Percentiles rank a stretch among this genome's conserved stretches.
Conservation (phyloP, 2,113 vertebrate species). For the Emberiza fucata region DNA sequence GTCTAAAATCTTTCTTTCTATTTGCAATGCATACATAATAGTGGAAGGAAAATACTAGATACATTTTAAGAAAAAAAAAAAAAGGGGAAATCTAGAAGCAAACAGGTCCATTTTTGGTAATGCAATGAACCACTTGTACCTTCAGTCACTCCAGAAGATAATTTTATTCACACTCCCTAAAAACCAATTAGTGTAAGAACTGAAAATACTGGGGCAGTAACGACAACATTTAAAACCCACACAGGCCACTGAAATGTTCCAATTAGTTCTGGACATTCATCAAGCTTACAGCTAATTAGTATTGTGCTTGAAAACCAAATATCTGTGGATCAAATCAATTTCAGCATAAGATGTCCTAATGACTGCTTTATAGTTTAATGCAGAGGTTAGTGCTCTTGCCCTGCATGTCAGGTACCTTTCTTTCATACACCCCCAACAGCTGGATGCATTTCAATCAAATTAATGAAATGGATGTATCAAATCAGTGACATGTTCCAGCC, state of each 20-base stretch:
- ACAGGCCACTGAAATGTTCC: slow-evolving; percentile 28
- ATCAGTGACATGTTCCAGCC: slow-evolving; percentile 43
- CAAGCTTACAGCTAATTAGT: slow-evolving; percentile 48
- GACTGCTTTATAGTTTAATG: slow-evolving; percentile 43
- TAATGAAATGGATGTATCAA: slow-evolving; percentile 52
- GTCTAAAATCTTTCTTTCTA: not conserved
- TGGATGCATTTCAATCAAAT: slow-evolving; percentile 33
- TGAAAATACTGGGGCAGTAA: slow-evolving; percentile 32
- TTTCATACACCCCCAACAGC: not conserved
- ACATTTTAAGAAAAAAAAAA: not conserved
- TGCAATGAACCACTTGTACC: not conserved
- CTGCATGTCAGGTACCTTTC: slow-evolving; percentile 7
- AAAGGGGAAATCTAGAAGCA: not conserved
- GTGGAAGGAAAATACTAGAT: not conserved
- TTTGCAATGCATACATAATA: not conserved
- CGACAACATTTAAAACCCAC: slow-evolving; percentile 53
- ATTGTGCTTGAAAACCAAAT: slow-evolving; percentile 44
- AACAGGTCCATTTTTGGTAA: not conserved
- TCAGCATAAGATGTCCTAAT: slow-evolving; percentile 50
- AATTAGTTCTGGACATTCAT: slow-evolving; percentile 61
- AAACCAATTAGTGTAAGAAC: slow-evolving; percentile 30
- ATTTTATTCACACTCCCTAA: not conserved
- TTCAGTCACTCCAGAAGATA: not conserved
- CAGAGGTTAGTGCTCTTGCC: slow-evolving; percentile 13
- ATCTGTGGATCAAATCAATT: slow-evolving; percentile 57